A percentile compares a stretch with the other conserved stretches of the same genome.
Evolutionary conservation across 2,888 invertebrate species (phyloP).

Genomic region (Linhomoeus sp.): DNA sequence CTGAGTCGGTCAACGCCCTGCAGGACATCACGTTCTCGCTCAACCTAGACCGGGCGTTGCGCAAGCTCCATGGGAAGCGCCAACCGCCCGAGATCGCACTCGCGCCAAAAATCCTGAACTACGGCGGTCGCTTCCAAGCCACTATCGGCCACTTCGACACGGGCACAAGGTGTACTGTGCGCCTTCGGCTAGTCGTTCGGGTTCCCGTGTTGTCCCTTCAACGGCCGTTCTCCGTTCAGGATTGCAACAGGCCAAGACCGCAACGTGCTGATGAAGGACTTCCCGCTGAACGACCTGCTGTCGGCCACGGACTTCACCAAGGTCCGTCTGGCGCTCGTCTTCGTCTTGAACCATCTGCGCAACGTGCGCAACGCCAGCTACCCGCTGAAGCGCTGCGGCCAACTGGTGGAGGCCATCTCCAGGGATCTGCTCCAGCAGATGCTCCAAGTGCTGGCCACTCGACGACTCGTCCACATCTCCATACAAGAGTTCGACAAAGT

Average conservation of each 20-base stretch:
- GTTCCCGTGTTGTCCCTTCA: not conserved
- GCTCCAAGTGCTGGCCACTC: slow-evolving; percentile 14
- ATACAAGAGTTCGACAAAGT: slow-evolving; percentile 87
- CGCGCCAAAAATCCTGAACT: slow-evolving; percentile 84
- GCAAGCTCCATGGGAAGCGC: slow-evolving; percentile 87
- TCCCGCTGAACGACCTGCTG: slow-evolving; percentile 88
- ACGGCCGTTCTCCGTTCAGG: slow-evolving; percentile 32
- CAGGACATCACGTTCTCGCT: slow-evolving; percentile 99
- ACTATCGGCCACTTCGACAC: slow-evolving; percentile 97
- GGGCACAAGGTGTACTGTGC: slow-evolving; percentile 67
- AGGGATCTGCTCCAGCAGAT: slow-evolving; percentile 50
- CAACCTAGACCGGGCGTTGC: slow-evolving; percentile 82
- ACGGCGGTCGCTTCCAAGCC: slow-evolving; percentile 95
- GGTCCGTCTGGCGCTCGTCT: slow-evolving; percentile 61
- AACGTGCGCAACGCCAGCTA: slow-evolving; percentile 57
- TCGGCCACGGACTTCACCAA: slow-evolving; percentile 88
- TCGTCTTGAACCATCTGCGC: slow-evolving; percentile 79
- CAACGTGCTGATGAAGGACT: slow-evolving; percentile 97
- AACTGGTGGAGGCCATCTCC: slow-evolving; percentile 91
- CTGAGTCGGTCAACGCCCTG: slow-evolving; percentile 81
- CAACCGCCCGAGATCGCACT: slow-evolving; percentile 83
- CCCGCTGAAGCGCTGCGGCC: slow-evolving; percentile 75
- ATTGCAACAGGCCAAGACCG: slow-evolving; percentile 89
- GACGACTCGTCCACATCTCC: slow-evolving; percentile 83
- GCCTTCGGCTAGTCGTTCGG: not conserved